Evolutionary conservation across 2,797 vertebrate species (phyloP), one percentile per base, ranked within the genome.

Genomic region (Sebastes goodei): DNA sequence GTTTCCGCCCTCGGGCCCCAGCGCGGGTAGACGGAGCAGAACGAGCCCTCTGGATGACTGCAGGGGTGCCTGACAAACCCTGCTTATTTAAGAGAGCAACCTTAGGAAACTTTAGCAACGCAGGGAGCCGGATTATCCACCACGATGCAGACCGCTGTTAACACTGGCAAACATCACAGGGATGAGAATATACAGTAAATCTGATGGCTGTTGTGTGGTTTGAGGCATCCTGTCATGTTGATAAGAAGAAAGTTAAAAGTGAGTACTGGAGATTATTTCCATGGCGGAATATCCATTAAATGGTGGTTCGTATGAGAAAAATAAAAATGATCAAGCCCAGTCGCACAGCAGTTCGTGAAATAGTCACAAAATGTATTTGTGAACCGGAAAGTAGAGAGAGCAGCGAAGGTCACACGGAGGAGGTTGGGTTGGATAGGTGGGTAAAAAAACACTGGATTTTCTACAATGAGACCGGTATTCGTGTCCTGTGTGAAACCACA

Each of bases 1-100:
- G 56, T 80, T 79, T 77, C 74, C 10, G 1, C 78, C 84, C 62
- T 78, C 63, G 64, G 80, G 88, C 85, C 64, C 23, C 49, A 75
- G 77, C 5, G 69, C 17, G 23, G 66, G 75, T 30, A 80, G 82
- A 89, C 56, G 29, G 82, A 91, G 76, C 88, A 87, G 81, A 88
- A 85, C 33, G 10, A 86, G 67, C 73, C 81, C 71, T 42, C 49
- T 61, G 74, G 75, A 60, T 75, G 55, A 73, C 57, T 78, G 64
- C 75, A 66, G 69, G 68, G 49, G 29, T 12, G 30, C 25, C 80
- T 70, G 52, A 83, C 66, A 78, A 83, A 61, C 23, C 25, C 17
- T 60, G 61, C 64, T 76, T 81, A 82, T 89, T 92, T 80, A 64
- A 20, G 77, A 86, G 66, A 71, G 80, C 59, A 80, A 80, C 73